A percentile compares a stretch with the other conserved stretches of the same genome.
phyloP scores from a whole-genome alignment of 1,140 invertebrate species.

The Melipona quadrifasciata region DNA sequence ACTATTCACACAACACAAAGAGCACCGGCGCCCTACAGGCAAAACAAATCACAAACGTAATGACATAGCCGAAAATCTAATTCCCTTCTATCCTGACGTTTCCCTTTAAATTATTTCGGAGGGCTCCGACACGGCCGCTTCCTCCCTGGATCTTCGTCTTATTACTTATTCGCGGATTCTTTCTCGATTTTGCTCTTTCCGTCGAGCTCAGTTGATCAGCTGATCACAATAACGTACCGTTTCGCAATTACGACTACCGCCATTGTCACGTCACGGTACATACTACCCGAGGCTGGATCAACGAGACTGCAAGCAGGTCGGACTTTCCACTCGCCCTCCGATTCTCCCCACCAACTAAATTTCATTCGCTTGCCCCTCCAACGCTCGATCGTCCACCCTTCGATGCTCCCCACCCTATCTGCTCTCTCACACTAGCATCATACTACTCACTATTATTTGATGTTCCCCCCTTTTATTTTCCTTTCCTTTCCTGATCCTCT shows the following conservation, averaged over 20 bases:
- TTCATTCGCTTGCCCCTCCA: conserved; percentile 44
- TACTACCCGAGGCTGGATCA: conserved; percentile 67
- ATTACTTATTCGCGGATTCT: not conserved
- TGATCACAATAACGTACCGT: conserved; percentile 69
- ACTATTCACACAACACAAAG: conserved; percentile 47
- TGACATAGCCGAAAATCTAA: conserved; percentile 40
- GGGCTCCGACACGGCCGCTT: not conserved
- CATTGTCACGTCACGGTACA: conserved; percentile 73
- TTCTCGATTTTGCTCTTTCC: not conserved
- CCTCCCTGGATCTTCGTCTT: not conserved
- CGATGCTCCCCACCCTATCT: not conserved
- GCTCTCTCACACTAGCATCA: not conserved
- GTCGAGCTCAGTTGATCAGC: conserved; percentile 66
- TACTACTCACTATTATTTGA: not conserved
- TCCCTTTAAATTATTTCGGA: not conserved
- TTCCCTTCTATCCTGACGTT: not conserved
- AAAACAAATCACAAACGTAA: conserved; percentile 44
- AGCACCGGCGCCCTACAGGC: conserved; percentile 27
- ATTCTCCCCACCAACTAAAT: conserved; percentile 39
- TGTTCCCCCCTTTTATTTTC: not conserved
- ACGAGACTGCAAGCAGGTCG: conserved; percentile 66
- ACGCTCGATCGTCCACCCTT: conserved; percentile 45
- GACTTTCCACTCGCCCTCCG: conserved; percentile 45
- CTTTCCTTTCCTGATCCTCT: not conserved
- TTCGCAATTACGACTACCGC: conserved; percentile 67